Evolutionary conservation across 2,113 vertebrate species (phyloP).

Genomic region (Arizona elegans): DNA sequence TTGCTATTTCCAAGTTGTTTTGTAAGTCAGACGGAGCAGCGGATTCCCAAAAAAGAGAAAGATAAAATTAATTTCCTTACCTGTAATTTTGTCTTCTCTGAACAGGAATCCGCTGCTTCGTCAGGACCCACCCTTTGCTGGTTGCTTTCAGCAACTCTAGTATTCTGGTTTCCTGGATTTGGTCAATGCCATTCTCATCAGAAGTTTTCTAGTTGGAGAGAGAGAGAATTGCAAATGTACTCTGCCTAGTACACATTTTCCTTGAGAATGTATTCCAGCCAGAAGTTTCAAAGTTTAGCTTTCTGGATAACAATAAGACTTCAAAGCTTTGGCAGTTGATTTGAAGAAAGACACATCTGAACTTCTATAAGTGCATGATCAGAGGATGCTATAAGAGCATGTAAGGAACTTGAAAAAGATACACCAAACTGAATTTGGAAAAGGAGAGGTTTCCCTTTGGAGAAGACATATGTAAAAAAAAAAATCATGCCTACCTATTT

Average conservation of each 20-base stretch:
- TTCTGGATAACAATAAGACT: slow-evolving; percentile 53
- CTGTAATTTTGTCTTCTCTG: slow-evolving; percentile 69
- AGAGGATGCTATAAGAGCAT: slow-evolving; percentile 18
- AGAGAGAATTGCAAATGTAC: slow-evolving; percentile 72
- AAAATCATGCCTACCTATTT: neutral
- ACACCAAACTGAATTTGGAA: slow-evolving; percentile 33
- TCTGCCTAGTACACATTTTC: slow-evolving; percentile 62
- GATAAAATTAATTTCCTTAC: slow-evolving; percentile 61
- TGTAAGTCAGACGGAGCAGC: slow-evolving; percentile 65
- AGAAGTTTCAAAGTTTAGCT: slow-evolving; percentile 56
- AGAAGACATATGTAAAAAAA: slow-evolving; percentile 56
- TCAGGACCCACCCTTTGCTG: slow-evolving; percentile 66
- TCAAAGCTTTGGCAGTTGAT: slow-evolving; percentile 53
- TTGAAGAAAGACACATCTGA: slow-evolving; percentile 36
- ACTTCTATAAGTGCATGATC: slow-evolving; percentile 45
- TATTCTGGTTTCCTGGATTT: slow-evolving; percentile 65
- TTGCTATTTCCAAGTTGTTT: slow-evolving; percentile 35
- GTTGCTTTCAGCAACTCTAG: slow-evolving; percentile 69
- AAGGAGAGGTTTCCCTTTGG: slow-evolving; percentile 58
- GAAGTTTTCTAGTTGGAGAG: slow-evolving; percentile 69
- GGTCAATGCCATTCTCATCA: slow-evolving; percentile 67
- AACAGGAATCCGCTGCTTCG: slow-evolving; percentile 64
- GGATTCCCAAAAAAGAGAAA: slow-evolving; percentile 70
- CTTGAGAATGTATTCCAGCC: slow-evolving; percentile 57
- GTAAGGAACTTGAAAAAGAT: slow-evolving; percentile 30